Conservation (phyloP, 2,113 vertebrate species). For the Eubucco bourcierii region DNA sequence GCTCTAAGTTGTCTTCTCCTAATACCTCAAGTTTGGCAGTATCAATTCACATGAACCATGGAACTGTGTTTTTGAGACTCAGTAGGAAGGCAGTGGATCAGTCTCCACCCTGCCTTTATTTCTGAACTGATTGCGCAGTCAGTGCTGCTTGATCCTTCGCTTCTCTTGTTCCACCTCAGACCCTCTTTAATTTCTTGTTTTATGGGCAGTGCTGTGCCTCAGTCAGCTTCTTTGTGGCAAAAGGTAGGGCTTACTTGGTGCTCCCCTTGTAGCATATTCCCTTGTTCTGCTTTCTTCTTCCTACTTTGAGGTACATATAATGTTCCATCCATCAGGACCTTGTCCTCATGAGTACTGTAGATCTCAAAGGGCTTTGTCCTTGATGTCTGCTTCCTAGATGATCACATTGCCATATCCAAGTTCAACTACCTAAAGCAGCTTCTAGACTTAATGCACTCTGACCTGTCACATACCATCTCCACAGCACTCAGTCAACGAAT, state of each 20-base stretch:
- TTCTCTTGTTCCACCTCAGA: neutral
- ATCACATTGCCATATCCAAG: neutral
- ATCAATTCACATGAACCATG: neutral
- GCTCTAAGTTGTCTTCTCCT: neutral
- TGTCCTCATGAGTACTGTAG: neutral
- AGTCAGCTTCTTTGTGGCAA: neutral
- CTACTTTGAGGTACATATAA: neutral
- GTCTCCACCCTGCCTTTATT: neutral
- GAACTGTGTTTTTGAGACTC: neutral
- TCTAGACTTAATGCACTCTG: neutral
- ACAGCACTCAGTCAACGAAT: neutral
- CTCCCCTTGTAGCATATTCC: neutral
- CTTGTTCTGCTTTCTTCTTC: neutral
- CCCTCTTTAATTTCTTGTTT: neutral
- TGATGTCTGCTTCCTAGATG: constrained; percentile 2
- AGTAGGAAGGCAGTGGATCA: accelerated
- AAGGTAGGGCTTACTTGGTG: neutral
- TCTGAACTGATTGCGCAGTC: neutral
- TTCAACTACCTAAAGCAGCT: neutral
- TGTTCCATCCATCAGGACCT: neutral
- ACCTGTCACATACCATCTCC: neutral
- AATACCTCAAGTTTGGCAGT: neutral
- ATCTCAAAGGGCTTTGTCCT: constrained; percentile 21
- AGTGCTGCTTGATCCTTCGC: neutral
- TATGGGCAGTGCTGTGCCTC: neutral